phyloP scores from a whole-genome alignment of 2,113 vertebrate species.

The Sphaerodactylus townsendi region DNA sequence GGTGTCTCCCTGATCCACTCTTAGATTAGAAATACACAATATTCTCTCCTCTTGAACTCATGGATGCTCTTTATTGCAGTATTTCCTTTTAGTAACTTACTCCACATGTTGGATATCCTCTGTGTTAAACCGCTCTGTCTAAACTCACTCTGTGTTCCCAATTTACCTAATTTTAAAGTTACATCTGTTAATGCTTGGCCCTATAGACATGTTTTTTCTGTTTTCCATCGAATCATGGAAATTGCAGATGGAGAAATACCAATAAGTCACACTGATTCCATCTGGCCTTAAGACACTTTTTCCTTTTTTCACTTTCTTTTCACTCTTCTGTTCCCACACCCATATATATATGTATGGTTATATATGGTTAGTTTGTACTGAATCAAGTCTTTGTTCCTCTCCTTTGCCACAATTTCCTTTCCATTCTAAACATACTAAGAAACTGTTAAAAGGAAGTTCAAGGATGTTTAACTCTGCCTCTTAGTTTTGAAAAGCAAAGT shows the following conservation, averaged over 20 bases:
- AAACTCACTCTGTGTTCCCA: constrained; percentile 32
- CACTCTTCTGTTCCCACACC: background rate
- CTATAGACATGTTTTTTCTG: constrained; percentile 18
- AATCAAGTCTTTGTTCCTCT: constrained; percentile 1
- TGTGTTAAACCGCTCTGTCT: background rate
- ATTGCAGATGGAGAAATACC: constrained; percentile 25
- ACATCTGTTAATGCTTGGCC: constrained; percentile 17
- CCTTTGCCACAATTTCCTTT: background rate
- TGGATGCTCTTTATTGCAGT: constrained; percentile 3
- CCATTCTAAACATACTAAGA: background rate
- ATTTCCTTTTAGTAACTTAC: constrained; percentile 20
- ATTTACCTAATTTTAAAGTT: constrained; percentile 8
- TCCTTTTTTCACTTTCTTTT: background rate
- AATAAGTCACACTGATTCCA: background rate
- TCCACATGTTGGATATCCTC: constrained; percentile 9
- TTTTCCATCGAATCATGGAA: constrained; percentile 22
- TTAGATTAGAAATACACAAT: background rate
- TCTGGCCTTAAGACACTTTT: background rate
- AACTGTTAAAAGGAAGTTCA: background rate
- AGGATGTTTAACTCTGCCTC: background rate
- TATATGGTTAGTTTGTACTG: constrained; percentile 1
- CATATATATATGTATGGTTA: background rate
- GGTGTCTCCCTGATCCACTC: background rate
- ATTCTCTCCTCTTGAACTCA: background rate
- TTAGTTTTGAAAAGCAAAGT: background rate